Base-by-base conservation (phyloP, 2,888 invertebrate species). In the Margaritifera margaritifera region DNA sequence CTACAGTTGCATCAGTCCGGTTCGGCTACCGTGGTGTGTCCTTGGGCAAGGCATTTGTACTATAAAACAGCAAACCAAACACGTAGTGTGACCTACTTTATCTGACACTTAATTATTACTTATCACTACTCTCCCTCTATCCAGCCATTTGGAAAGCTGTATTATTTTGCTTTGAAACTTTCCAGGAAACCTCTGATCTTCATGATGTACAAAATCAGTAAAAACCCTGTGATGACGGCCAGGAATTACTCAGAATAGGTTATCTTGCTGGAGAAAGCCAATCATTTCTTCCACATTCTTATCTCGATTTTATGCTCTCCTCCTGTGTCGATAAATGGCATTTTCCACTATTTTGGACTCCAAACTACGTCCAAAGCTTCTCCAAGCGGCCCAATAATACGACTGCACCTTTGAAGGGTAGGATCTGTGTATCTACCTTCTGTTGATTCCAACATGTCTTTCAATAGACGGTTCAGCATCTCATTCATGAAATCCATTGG, bases 401-500 rank as follows among this genome's bases (percentile, higher is more conserved):
- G 72, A 15, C 68, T 51, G 66, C 68, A 72, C 19, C 72, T 50
- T 25, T 68, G 62, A 2, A 68, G 50, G 2, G 68, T 68, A 53
- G n/a, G 60, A 6, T 66, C 66, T 11, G 72, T 72, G 54, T 68
- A 72, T 42, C 66, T 24, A 1, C 68, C 66, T 55, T 68, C 60
- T 6, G 66, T 52, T 11, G 42, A 15, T 4, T 31, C 60, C 19
- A 69, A 42, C 27, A 56, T 19, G 24, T 68, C 68, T 53, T 69
- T 71, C 42, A 71, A 74, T 3, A 65, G 52, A 11, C 67, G 11
- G 58, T 69, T 74, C 6, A 71, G 42, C 19, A 71, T 62, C 24
- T 71, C 71, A 61, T 74, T 74, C 69, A 74, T 71, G 1, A 74
- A 62, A 55, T 71, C 71, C 57, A 64, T 61, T 20, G 71, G 67